Evolutionary conservation across 2,797 vertebrate genomes (phyloP).

Genomic region (Rhynchonycteris naso): DNA sequence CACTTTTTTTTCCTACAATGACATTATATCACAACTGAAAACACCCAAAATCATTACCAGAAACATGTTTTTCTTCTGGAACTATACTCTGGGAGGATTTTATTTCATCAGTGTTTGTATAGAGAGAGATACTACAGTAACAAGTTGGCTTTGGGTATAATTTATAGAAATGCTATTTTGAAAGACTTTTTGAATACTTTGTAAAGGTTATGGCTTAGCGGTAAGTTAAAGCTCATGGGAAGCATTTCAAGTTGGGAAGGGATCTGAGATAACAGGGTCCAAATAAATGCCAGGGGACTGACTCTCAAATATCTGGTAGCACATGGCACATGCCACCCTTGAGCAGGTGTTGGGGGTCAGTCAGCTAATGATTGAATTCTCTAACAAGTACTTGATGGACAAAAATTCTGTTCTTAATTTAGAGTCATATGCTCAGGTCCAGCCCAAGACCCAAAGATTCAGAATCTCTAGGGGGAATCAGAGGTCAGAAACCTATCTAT

Average conservation of each 20-base stretch:
- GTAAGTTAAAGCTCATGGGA: slow-evolving; percentile 77
- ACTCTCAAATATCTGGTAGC: slow-evolving; percentile 67
- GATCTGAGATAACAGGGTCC: slow-evolving; percentile 76
- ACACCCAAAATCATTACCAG: neutral
- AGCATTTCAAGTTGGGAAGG: slow-evolving; percentile 78
- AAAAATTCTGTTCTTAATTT: slow-evolving; percentile 80
- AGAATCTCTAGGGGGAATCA: neutral
- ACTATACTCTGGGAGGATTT: slow-evolving; percentile 13
- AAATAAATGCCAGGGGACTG: slow-evolving; percentile 59
- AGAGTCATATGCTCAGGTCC: slow-evolving; percentile 70
- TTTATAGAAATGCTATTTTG: slow-evolving; percentile 78
- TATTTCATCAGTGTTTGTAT: neutral
- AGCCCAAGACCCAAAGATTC: slow-evolving; percentile 47
- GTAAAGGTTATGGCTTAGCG: slow-evolving; percentile 74
- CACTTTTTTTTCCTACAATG: neutral
- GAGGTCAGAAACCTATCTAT: neutral
- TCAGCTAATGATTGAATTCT: slow-evolving; percentile 68
- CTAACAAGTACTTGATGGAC: slow-evolving; percentile 62
- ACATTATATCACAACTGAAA: slow-evolving; percentile 49
- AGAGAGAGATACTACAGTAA: neutral
- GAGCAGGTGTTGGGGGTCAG: slow-evolving; percentile 74
- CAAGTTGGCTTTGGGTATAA: slow-evolving; percentile 38
- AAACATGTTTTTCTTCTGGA: slow-evolving; percentile 41
- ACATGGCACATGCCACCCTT: slow-evolving; percentile 48
- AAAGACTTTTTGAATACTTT: slow-evolving; percentile 72